Evolutionary conservation across 2,113 vertebrate species (phyloP), one percentile per base, ranked within the genome.

Genomic region (Chauna torquata): DNA sequence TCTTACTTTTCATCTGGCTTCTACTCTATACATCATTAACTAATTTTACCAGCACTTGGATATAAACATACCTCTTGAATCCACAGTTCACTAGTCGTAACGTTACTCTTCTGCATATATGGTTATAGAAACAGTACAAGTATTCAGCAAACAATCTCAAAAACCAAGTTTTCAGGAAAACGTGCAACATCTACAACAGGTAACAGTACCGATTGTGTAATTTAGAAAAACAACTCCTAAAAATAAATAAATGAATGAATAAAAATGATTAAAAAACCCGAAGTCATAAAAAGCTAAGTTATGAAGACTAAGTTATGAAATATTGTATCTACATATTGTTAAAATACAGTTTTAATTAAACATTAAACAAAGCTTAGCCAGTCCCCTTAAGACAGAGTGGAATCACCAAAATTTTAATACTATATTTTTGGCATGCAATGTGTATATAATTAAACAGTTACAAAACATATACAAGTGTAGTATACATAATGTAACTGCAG

Each of bases 361-460:
- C 49, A 50, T 23, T 24, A 50, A 50, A 82, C 12, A 38, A 82
- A 86, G 50, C 50, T 68, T 58, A 86, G 34, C 74, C 7, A 12
- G 30, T 44, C 64, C 44, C 74, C 50, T 57, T 12, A 16, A 19
- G 52, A 58, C 44, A n/a, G 59, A 49, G 14, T 47, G 47, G 25
- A 52, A 83, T 98, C 96, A 99, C 99, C 99, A 99, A 92, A 99
- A 99, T 96, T 99, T 99, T 34, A 99, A 74, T 80, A 98, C 98
- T 90, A 99, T 98, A 90, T 98, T 98, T 93, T 97, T 98, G 16
- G 98, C 66, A 58, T 99, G 98, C 88, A 99, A 96, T 92, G 98
- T 30, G 91, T 98, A 98, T 88, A 99, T 98, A 87, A 98, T 61
- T 66, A 97, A 95, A 88, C 98, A 99, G 92, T 99, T 99, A 1